Evolutionary conservation across 1,140 invertebrate species (phyloP).

Genomic region (Belonocnema kinseyi): DNA sequence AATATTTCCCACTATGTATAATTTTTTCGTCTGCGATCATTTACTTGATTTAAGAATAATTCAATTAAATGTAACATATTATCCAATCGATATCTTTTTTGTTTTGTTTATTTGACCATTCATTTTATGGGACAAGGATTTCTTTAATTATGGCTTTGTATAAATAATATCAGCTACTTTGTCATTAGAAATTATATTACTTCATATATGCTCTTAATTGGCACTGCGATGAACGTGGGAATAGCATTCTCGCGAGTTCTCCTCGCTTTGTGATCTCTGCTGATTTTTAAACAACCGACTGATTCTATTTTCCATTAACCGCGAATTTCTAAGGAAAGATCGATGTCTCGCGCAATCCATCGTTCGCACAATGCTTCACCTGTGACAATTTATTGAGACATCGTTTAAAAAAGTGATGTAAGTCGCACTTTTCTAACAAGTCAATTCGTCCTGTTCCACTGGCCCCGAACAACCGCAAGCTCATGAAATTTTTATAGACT

Average conservation of each 20-base stretch:
- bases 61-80: too few species aligned
- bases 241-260: constrained; percentile 8
- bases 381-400: constrained; percentile 30
- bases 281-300: constrained; percentile 13
- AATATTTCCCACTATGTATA: too few species aligned
- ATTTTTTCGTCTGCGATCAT: too few species aligned
- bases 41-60: too few species aligned
- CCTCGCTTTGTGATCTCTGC: constrained; percentile 12
- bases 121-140: too few species aligned
- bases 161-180: background rate
- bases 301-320: constrained; percentile 3
- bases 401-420: constrained; percentile 1
- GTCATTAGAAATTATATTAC: background rate
- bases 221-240: constrained; percentile 13
- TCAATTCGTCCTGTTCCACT: constrained; percentile 22
- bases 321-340: constrained; percentile 17
- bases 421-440: constrained; percentile 29
- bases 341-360: background rate
- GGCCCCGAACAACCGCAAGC: constrained; percentile 15
- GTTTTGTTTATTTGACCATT: too few species aligned
- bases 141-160: background rate
- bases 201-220: constrained; percentile 5
- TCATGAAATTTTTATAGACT: constrained; percentile 19
- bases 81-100: too few species aligned
- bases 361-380: constrained; percentile 22